Evolutionary conservation across 2,797 vertebrate species (phyloP).

Genomic region (Caiman crocodilus): DNA sequence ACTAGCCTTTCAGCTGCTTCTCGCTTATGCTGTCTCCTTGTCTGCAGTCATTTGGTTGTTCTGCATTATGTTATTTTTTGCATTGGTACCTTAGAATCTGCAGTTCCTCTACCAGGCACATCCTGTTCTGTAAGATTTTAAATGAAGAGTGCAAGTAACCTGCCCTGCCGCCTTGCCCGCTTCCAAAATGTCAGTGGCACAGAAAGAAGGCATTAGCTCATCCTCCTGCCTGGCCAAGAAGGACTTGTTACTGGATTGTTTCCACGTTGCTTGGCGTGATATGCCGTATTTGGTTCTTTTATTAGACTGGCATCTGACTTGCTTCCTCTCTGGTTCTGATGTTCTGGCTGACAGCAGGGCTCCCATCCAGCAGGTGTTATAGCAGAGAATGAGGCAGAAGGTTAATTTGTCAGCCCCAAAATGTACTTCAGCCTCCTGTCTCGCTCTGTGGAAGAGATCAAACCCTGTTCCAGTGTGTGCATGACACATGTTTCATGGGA

Average conservation of each 20-base stretch:
- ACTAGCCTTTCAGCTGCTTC: background rate
- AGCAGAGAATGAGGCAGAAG: background rate
- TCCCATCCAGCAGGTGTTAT: background rate
- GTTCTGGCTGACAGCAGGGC: background rate
- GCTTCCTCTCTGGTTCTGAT: background rate
- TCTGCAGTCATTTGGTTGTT: background rate
- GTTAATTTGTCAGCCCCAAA: background rate
- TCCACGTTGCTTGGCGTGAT: slow-evolving; percentile 17
- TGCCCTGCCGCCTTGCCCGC: background rate
- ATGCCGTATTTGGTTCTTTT: slow-evolving; percentile 9
- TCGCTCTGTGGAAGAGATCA: background rate
- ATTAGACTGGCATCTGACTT: slow-evolving; percentile 24
- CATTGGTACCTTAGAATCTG: background rate
- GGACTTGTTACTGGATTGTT: background rate
- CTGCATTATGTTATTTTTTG: background rate
- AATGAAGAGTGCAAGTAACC: slow-evolving; percentile 37
- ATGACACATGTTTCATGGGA: too few relatives aligned
- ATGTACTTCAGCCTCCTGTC: rapidly evolving
- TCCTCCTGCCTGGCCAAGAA: background rate
- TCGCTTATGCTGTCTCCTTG: background rate
- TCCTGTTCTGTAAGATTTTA: background rate
- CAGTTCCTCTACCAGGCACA: background rate
- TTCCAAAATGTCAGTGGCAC: background rate
- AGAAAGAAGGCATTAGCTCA: background rate
- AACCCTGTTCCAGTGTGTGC: too few relatives aligned